Percentiles rank a stretch among this genome's conserved stretches.
phyloP scores from a whole-genome alignment of 2,113 vertebrate species.

The Ovibos moschatus region DNA sequence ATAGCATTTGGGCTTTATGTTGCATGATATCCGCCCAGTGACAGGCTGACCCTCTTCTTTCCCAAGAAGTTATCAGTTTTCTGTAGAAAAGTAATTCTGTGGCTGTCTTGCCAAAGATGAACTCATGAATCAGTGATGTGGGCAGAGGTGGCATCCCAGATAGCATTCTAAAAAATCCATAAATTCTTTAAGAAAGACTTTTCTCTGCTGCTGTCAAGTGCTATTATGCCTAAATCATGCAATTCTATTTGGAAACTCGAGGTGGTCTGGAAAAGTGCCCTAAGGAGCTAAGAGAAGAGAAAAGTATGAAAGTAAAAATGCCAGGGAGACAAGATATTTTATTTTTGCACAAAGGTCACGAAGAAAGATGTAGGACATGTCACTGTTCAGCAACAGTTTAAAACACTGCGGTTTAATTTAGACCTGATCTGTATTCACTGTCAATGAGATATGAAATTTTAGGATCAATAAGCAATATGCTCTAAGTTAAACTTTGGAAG shows the following conservation, averaged over 20 bases:
- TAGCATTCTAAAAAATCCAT: conserved; percentile 69
- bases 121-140: conserved; percentile 78
- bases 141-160: conserved; percentile 69
- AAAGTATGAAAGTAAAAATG: conserved; percentile 43
- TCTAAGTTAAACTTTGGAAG: not conserved
- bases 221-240: conserved; percentile 59
- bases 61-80: conserved; percentile 76
- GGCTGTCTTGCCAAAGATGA: conserved; percentile 76
- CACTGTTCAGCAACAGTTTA: conserved; percentile 32
- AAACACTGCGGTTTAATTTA: conserved; percentile 39
- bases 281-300: conserved; percentile 27
- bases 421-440: not conserved
- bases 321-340: conserved; percentile 50
- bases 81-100: conserved; percentile 79
- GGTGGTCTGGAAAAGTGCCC: conserved; percentile 46
- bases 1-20: conserved; percentile 70
- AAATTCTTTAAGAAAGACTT: conserved; percentile 68
- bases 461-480: not conserved
- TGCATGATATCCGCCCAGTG: conserved; percentile 68
- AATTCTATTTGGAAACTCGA: conserved; percentile 63
- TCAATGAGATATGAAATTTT: not conserved
- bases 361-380: conserved; percentile 26
- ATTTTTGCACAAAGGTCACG: conserved; percentile 49
- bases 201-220: conserved; percentile 61
- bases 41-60: conserved; percentile 72